phyloP scores from a whole-genome alignment of 2,888 invertebrate species.

The Brachynemurus nebulosus region DNA sequence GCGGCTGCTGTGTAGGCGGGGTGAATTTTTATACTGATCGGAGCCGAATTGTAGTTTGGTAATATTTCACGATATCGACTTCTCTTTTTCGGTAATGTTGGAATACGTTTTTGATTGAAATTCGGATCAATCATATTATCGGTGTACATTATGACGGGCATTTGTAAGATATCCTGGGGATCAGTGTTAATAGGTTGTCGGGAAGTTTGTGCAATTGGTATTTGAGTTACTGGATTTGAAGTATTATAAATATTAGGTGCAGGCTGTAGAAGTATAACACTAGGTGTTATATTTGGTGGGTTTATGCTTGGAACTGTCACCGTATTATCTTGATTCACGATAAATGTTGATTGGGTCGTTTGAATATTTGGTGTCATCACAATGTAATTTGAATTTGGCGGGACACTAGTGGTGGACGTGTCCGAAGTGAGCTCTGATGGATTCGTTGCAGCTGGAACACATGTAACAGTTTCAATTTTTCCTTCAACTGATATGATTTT shows the following conservation, averaged over 20 bases:
- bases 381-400: neutral
- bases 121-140: neutral
- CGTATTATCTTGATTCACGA: neutral
- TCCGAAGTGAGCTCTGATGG: neutral
- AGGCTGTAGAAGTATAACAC: neutral
- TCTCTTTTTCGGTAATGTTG: neutral
- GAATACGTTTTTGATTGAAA: neutral
- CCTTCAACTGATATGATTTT: neutral
- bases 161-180: slow-evolving; percentile 7
- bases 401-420: too few relatives aligned
- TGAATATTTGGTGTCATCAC: neutral
- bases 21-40: too few relatives aligned
- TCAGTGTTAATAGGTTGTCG: neutral
- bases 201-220: neutral
- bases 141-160: slow-evolving; percentile 5
- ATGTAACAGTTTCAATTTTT: neutral
- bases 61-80: too few relatives aligned
- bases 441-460: neutral
- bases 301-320: neutral
- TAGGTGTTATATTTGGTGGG: neutral
- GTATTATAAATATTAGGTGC: too few relatives aligned
- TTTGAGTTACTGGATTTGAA: neutral
- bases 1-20: neutral
- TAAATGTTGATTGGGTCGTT: neutral
- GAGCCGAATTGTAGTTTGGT: too few relatives aligned